Evolutionary conservation across 2,113 vertebrate genomes (phyloP).

Genomic region (Vombatus ursinus): DNA sequence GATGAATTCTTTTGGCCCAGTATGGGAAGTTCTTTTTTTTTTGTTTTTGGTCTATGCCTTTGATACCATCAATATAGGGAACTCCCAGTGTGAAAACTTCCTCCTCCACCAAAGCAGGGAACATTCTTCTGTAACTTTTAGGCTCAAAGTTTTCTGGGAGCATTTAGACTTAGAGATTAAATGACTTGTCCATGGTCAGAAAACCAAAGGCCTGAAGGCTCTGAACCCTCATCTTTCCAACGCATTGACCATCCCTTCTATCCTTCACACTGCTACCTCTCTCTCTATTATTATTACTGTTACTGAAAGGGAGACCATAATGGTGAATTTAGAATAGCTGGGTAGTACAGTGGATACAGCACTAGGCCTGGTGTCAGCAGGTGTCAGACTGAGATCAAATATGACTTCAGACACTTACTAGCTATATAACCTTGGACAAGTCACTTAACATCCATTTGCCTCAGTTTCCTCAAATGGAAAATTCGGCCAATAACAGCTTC

Average conservation of each 20-base stretch:
- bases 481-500: neutral
- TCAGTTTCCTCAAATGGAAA: neutral
- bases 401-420: neutral
- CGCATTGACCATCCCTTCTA: neutral
- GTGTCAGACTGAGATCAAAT: neutral
- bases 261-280: neutral
- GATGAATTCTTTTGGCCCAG: too few species aligned
- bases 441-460: neutral
- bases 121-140: neutral
- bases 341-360: too few species aligned
- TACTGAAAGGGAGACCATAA: neutral
- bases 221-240: neutral
- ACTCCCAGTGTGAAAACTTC: neutral
- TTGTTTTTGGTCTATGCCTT: neutral
- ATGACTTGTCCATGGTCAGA: neutral
- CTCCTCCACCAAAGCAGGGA: neutral
- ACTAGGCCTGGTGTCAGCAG: neutral
- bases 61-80: neutral
- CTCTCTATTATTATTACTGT: neutral
- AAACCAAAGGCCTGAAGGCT: neutral
- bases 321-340: neutral
- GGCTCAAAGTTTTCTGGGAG: neutral
- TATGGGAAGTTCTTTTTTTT: neutral
- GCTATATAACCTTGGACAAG: neutral
- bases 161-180: neutral